A percentile compares a stretch with the other conserved stretches of the same genome.
phyloP scores from a whole-genome alignment of 2,888 invertebrate species.

The Ramazzottius varieornatus region DNA sequence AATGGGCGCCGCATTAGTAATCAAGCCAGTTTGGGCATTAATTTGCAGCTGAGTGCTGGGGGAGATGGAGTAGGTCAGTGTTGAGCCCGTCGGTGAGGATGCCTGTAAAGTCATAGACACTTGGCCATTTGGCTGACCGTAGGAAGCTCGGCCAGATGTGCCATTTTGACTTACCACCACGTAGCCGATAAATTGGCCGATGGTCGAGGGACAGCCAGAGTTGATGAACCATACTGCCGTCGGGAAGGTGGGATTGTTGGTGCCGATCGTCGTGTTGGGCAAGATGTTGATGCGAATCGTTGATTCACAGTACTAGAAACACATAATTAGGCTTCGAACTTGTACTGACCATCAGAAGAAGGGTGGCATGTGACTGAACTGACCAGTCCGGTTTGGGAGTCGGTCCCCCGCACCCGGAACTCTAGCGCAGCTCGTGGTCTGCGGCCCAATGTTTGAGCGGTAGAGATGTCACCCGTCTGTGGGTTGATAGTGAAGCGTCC shows the following conservation, averaged over 20 bases:
- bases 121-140: too few relatives aligned
- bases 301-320: neutral
- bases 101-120: neutral
- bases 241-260: neutral
- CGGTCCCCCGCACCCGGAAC: neutral
- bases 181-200: neutral
- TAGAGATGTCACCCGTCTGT: neutral
- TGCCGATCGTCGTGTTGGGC: neutral
- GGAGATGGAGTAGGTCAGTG: neutral
- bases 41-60: neutral
- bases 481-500: slow-evolving; percentile 3
- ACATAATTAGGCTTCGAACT: too few relatives aligned
- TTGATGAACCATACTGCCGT: neutral
- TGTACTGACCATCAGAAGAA: too few relatives aligned
- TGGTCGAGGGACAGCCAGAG: neutral
- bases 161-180: neutral
- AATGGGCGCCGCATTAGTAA: neutral
- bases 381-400: neutral
- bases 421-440: neutral
- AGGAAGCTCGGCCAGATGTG: too few relatives aligned
- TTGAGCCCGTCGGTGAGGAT: neutral
- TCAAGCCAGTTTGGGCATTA: neutral
- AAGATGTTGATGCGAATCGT: neutral
- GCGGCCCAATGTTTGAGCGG: neutral
- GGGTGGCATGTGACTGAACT: too few relatives aligned